A percentile compares a stretch with the other conserved stretches of the same genome.
These are phyloP conservation scores for Notospermus geniculatus DNA, from an alignment of 1,140 invertebrate species.

Conservation along the genomic window DNA sequence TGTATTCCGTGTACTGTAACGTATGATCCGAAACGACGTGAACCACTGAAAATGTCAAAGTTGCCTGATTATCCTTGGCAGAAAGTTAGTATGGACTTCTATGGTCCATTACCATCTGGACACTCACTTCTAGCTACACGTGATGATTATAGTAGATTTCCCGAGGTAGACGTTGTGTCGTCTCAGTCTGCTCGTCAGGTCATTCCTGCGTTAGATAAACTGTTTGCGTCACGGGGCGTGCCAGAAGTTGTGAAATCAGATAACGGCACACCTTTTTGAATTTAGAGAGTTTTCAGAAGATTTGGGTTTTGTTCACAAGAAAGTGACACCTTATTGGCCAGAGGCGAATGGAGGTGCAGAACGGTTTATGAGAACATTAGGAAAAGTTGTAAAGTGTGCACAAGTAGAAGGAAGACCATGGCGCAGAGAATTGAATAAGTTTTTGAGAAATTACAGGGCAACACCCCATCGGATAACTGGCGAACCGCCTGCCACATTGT, in stretches of 20 bases:
- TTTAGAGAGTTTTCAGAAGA: conserved; percentile 20
- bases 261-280: conserved; percentile 29
- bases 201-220: conserved; percentile 20
- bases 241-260: conserved; percentile 22
- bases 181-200: conserved; percentile 23
- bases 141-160: conserved; percentile 34
- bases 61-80: conserved; percentile 28
- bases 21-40: conserved; percentile 11
- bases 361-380: conserved; percentile 25
- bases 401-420: conserved; percentile 14
- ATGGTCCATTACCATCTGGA: conserved; percentile 28
- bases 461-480: conserved; percentile 17
- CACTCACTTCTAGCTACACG: conserved; percentile 32
- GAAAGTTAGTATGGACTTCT: conserved; percentile 29
- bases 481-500: neutral
- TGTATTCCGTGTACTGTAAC: conserved; percentile 35
- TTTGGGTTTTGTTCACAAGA: conserved; percentile 22
- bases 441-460: conserved; percentile 21
- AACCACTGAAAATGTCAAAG: conserved; percentile 30
- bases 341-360: conserved; percentile 22
- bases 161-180: conserved; percentile 29
- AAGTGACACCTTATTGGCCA: conserved; percentile 22
- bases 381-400: conserved; percentile 14
- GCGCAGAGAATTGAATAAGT: conserved; percentile 20
- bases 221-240: conserved; percentile 24